These are phyloP conservation scores for Sorex maritimensis DNA, from an alignment of 2,797 vertebrate genomes.

Conservation along the genomic window DNA sequence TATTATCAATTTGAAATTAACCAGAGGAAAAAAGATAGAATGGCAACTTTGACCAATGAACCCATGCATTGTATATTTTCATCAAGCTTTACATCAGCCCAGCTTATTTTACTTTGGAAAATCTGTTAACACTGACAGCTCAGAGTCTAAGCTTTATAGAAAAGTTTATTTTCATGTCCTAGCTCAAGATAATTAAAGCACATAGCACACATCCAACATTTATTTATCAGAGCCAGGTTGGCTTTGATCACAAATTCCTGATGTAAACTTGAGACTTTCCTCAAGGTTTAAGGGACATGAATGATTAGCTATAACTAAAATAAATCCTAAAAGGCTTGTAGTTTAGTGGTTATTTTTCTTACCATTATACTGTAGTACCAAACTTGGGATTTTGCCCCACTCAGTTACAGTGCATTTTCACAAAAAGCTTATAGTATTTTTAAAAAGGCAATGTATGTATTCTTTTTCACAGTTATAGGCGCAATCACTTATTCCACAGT, in stretches of 20 bases:
- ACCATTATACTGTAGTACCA: not conserved
- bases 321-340: slow-evolving; percentile 1
- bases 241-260: slow-evolving; percentile 43
- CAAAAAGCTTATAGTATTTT: not conserved
- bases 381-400: slow-evolving; percentile 2
- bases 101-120: slow-evolving; percentile 42
- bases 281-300: not conserved
- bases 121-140: slow-evolving; percentile 26
- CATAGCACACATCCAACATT: slow-evolving; percentile 23
- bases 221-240: slow-evolving; percentile 39
- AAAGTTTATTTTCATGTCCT: slow-evolving; percentile 46
- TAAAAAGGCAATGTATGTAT: not conserved
- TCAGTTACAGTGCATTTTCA: slow-evolving; percentile 51
- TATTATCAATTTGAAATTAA: slow-evolving; percentile 42
- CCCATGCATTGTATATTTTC: not conserved
- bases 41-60: slow-evolving; percentile 25
- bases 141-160: slow-evolving; percentile 33
- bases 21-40: not conserved
- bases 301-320: not conserved
- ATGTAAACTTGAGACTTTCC: not conserved
- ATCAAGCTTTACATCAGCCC: slow-evolving; percentile 19
- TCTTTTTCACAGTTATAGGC: slow-evolving; percentile 18
- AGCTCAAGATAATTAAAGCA: slow-evolving; percentile 65
- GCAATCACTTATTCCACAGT: not conserved
- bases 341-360: slow-evolving; percentile 36